Evolutionary conservation across 2,888 invertebrate genomes (phyloP), one percentile per base, ranked within the genome.

Genomic region (Tetragonisca angustula): DNA sequence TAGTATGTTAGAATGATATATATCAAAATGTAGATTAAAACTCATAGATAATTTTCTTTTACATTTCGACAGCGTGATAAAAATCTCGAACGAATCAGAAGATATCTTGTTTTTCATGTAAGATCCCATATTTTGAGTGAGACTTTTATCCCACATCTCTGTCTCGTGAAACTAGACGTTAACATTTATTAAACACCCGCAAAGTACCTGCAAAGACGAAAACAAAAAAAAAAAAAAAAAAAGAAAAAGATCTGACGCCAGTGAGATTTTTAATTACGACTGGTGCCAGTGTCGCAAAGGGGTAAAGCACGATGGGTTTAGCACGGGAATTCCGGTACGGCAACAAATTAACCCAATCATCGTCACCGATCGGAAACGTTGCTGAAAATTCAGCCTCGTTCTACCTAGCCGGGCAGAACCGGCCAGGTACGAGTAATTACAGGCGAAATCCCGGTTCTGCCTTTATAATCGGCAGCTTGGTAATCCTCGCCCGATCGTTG

Each of bases 401-500:
- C 15, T 49, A 19, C 0, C 19, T 43, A 43, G 19, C 5, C 19
- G 15, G 36, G n/a, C 52, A 49, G 56, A 69, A 50, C n/a, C 9
- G 43, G 32, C 32, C 36, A 11, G 32, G 54, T 32, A 76, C 62
- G 76, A 59, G 65, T 76, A 81, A 76, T 85, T 80, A 76, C 81
- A 76, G 43, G 67, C 70, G 50, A 76, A 78, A 81, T 84, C 69
- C 68, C 21, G 76, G 54, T 65, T 49, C 67, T 77, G 68, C 74
- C 76, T 81, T 76, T 71, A 74, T 85, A 84, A 83, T 84, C 83
- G 85, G 71, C 69, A 81, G 81, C 76, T 43, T 67, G 90, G 74
- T 88, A 87, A 88, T 84, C 80, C 86, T 62, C 61, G 79, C 24
- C 49, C 72, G 83, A 83, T 85, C 80, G 79, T 56, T 71, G 77